Evolutionary conservation across 2,888 invertebrate species (phyloP), one percentile per base, ranked within the genome.

Genomic region (Lypha dubia): DNA sequence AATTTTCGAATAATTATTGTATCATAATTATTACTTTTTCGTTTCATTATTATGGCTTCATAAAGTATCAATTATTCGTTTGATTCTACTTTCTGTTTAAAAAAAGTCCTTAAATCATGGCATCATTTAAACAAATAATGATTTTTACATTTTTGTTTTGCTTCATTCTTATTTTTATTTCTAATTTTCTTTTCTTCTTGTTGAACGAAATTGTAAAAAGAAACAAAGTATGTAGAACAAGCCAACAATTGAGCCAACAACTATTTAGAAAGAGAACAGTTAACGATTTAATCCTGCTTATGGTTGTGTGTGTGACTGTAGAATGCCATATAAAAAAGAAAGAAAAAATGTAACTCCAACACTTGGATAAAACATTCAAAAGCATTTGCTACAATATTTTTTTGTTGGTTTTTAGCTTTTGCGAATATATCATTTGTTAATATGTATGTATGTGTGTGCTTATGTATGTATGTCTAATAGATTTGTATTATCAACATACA

Each of bases 351-450:
- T 5, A 28, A 17, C 13, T 13, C 35, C 28, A 51, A 41, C 22
- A 41, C 38, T 22, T 11, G 60, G 56, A 53, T 24, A 20, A 68
- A 62, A 77, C 73, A 65, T 28, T 35, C 22, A 63, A 62, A 73
- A 63, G 46, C 44, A 70, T 74, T 79, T 70, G 79, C 53, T 68
- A 62, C 67, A 79, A 67, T 56, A 79, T 51, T 79, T n/a, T n/a
- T n/a, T 73, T 67, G 73, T 67, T 62, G 60, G 41, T 65, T 73
- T 68, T 51, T 41, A 51, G 60, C 53, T 24, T 49, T 22, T 20
- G 51, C 22, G 22, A n/a, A n/a, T n/a, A n/a, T n/a, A n/a, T n/a
- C n/a, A n/a, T n/a, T n/a, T n/a, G 7, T 58, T 7, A 32, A 11
- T 56, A 15, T 44, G 6, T 44, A 32, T 51, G 11, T 6, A 13